Evolutionary conservation across 2,113 vertebrate species (phyloP), one percentile per base, ranked within the genome.

Genomic region (Oncorhynchus masou): DNA sequence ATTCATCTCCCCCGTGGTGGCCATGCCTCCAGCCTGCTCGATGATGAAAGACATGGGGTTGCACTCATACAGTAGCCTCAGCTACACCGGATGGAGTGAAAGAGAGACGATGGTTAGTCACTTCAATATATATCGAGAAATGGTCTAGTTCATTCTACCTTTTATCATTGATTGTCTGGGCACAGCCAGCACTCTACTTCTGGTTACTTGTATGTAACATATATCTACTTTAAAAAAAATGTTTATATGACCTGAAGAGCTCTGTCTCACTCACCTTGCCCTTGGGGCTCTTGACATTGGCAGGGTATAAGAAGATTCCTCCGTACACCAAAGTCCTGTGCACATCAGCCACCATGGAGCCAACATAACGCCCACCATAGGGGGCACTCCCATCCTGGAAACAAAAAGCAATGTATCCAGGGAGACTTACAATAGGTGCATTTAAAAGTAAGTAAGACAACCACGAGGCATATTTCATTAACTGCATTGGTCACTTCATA

Each of bases 261-360:
- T 70, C n/a, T 13, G 9, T 45, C n/a, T 49, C 20, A 6, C 77
- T 92, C 93, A 99, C 97, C 96, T 99, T 98, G 87, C 97, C 97
- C 67, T 93, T 97, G 3, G 97, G 97, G 78, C 94, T 99, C 87
- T 97, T 98, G 85, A 92, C 91, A 83, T 99, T 99, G 12, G 97
- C 97, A 1, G 97, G 97, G 79, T 99, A 99, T 81, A 99, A 79
- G 86, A 99, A 99, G 90, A 99, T 97, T 54, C 97, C 97, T 85
- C 97, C 97, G 3, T 99, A 99, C 7, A 99, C 96, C 84, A 99
- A 88, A 0, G 97, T 99, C 67, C 97, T 95, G 85, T 99, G 97
- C 34, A 98, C 96, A 34, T 99, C 97, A 8, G 97, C 97, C 2
- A 99, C 97, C 97, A 99, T 99, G 34, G 97, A 99, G 3, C 97